Evolutionary conservation across 2,113 vertebrate genomes (phyloP).

Genomic region (Butorides virescens): DNA sequence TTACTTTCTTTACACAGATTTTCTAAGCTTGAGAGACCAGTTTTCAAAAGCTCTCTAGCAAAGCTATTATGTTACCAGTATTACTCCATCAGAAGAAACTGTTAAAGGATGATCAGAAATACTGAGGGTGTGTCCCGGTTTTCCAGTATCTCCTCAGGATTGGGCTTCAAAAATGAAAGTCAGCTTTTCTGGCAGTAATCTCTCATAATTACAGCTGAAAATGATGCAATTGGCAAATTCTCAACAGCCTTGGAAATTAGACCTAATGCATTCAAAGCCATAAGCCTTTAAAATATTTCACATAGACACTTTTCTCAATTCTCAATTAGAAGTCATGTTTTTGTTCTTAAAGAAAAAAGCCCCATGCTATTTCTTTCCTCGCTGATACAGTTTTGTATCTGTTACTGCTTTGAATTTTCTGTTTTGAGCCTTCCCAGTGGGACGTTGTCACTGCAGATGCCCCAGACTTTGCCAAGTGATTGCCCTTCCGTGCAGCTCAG

Average conservation of each 20-base stretch:
- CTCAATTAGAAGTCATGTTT: neutral
- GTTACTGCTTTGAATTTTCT: neutral
- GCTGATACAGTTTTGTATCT: neutral
- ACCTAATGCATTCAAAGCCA: neutral
- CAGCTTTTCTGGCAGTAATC: slow-evolving; percentile 11
- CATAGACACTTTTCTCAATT: neutral
- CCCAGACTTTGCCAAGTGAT: neutral
- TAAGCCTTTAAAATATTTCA: neutral
- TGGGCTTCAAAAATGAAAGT: neutral
- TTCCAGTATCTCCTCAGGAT: neutral
- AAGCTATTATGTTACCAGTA: slow-evolving; percentile 16
- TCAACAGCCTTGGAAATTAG: neutral
- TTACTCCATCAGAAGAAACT: slow-evolving; percentile 27
- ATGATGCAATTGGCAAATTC: neutral
- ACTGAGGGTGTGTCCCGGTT: neutral
- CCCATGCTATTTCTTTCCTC: neutral
- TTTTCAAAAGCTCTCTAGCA: slow-evolving; percentile 57
- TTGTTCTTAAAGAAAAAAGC: neutral
- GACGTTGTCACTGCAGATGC: neutral
- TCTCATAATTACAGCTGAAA: slow-evolving; percentile 4
- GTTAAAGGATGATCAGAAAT: neutral
- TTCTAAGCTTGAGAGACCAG: slow-evolving; percentile 62
- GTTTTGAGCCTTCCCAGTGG: neutral
- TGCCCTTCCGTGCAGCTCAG: neutral
- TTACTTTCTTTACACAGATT: slow-evolving; percentile 44